Base-by-base conservation (phyloP, 2,888 invertebrate genomes). In the Crossocerus cetratus region DNA sequence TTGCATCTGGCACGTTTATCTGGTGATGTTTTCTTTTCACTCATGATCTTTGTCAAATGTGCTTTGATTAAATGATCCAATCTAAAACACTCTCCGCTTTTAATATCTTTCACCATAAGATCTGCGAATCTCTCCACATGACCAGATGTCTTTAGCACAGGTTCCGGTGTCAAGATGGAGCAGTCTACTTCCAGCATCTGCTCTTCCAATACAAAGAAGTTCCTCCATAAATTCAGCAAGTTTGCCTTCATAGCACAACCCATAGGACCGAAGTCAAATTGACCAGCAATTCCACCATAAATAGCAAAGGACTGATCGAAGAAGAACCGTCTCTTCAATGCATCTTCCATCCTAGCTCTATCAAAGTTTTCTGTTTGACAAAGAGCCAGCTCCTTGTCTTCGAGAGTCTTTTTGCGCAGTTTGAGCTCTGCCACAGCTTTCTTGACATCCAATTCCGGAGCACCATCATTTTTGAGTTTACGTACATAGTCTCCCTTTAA, bases 211-310 rank as follows among this genome's bases (percentile, higher is more conserved):
- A 99, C 95, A 89, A 99, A 99, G 91, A 96, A 97, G 84, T 96
- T 97, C 74, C 99, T 93, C 99, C 99, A 99, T 4, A 95, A 92
- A 85, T 95, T 94, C 43, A 99, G 92, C 89, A 99, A 94, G 90
- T 99, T 99, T 20, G 97, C 94, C 91, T 99, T 99, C 71, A 99
- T 94, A 0, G 99, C 98, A 92, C 99, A 99, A 2, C 99, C 99
- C 98, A 99, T 99, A 0, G 99, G 99, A 0, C 99, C 99, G 90
- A 98, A 99, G 91, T 99, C 99, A 91, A 97, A 99, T 87, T 99
- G 97, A 0, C 99, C 96, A 42, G 95, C 94, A 43, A 96, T 94
- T 45, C 99, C 99, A 82, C 99, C 99, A 92, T 99, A 99, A 85
- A 99, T 99, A 0, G 99, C 98, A 92, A 99, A 99, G 0, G 99